Conservation (phyloP, 2,113 vertebrate species). For the Stegastes partitus region DNA sequence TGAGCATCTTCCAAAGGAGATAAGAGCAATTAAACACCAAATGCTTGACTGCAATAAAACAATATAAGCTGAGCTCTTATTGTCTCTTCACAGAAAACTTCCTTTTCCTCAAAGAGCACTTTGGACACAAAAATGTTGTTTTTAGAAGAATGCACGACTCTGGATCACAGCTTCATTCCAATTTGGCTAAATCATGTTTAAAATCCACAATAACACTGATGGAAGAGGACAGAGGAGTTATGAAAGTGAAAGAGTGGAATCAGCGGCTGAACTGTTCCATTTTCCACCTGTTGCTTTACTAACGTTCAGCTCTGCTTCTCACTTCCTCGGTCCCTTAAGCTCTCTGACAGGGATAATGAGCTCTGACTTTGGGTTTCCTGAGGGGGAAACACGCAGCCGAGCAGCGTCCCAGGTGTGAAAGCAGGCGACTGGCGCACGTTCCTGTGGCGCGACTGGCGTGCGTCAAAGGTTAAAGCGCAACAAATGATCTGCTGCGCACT, state of each 20-base stretch:
- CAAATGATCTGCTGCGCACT: not conserved
- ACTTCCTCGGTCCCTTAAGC: too few species aligned
- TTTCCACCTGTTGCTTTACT: slow-evolving; percentile 40
- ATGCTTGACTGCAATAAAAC: slow-evolving; percentile 67
- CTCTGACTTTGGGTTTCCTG: too few species aligned
- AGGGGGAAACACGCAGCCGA: too few species aligned
- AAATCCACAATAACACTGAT: not conserved
- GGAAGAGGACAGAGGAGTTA: too few species aligned
- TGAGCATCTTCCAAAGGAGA: slow-evolving; percentile 16
- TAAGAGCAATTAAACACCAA: slow-evolving; percentile 44
- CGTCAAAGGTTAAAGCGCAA: not conserved
- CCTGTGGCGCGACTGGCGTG: slow-evolving; percentile 7
- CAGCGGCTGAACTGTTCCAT: too few species aligned
- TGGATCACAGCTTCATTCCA: too few species aligned
- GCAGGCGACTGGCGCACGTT: not conserved
- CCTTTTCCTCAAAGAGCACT: not conserved
- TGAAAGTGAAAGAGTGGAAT: too few species aligned
- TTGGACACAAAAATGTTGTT: not conserved
- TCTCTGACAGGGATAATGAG: too few species aligned
- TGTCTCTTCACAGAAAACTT: slow-evolving; percentile 44
- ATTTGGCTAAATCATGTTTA: not conserved
- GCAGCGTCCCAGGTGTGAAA: slow-evolving; percentile 28
- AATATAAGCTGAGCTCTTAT: slow-evolving; percentile 50
- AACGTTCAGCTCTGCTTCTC: too few species aligned
- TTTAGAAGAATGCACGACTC: not conserved